Evolutionary conservation across 1,140 invertebrate species (phyloP), one percentile per base, ranked within the genome.

Genomic region (Listronotus bonariensis): DNA sequence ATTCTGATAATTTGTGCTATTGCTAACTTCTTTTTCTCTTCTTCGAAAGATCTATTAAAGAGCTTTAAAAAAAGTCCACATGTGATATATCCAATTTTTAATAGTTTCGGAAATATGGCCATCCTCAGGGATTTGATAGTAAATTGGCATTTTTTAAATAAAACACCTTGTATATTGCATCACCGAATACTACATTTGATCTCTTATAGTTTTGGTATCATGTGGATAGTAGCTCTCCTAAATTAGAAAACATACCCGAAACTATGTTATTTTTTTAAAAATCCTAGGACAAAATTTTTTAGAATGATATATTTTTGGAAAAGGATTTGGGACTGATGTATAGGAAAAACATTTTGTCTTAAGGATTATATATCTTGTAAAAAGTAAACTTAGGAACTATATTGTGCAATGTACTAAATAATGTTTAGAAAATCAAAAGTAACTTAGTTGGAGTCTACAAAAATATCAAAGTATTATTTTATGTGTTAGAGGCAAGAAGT

Each of bases 391-490:
- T 11, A 12, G 38, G 38, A 26, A 12, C 54, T 48, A 32, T 58
- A 67, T 64, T 53, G 68, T 70, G 68, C 68, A 70, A 70, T 70
- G 68, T 70, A 70, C 53, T 70, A 65, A 65, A 66, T 59, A 66
- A 17, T 15, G n/a, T 49, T 31, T 56, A 51, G 53, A 55, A 49
- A 65, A 65, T 65, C 62, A 65, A 65, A 65, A 65, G 26, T 63
- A 63, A 36, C 51, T 43, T 57, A 57, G 20, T 31, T 45, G 26
- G 42, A 34, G 36, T 48, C 42, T 12, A 26, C n/a, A 63, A 4
- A n/a, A 46, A 59, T 48, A 10, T 41, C 36, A 34, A 42, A 48
- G 15, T 11, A 26, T 60, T 15, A 51, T 49, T 43, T n/a, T 26
- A 46, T 31, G 12, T 53, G 34, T 53, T 53, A 48, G 18, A 48